Evolutionary conservation across 2,888 invertebrate species (phyloP).

Genomic region (Lasioglossum figueresi): DNA sequence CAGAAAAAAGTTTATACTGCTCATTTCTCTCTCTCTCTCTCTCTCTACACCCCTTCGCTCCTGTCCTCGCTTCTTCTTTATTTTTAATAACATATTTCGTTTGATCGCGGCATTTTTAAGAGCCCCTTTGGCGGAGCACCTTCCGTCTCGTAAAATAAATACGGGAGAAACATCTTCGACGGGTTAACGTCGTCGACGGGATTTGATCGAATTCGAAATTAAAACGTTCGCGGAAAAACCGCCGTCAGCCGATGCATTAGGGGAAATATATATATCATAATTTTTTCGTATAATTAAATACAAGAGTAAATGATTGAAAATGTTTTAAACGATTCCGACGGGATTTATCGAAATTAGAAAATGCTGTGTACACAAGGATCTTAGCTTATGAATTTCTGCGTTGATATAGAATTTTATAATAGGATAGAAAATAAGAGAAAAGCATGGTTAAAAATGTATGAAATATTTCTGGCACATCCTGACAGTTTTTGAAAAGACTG

Average conservation of each 20-base stretch:
- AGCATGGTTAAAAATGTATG: background rate
- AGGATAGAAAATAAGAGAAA: no score
- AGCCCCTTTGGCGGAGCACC: background rate
- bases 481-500: no score
- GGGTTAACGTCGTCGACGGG: background rate
- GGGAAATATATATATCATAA: no score
- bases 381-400: background rate
- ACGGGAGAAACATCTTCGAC: background rate
- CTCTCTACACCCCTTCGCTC: background rate
- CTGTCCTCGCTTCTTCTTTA: background rate
- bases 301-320: background rate
- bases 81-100: conserved; percentile 2
- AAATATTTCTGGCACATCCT: background rate
- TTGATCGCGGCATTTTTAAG: background rate
- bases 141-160: background rate
- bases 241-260: no score
- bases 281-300: background rate
- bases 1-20: conserved; percentile 30
- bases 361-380: no score
- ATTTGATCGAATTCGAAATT: background rate
- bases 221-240: background rate
- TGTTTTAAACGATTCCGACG: background rate
- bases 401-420: background rate
- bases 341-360: background rate
- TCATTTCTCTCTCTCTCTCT: background rate